A percentile compares a stretch with the other conserved stretches of the same genome.
Conservation (phyloP, 2,113 vertebrate species). For the Gymnocephalus cernua region DNA sequence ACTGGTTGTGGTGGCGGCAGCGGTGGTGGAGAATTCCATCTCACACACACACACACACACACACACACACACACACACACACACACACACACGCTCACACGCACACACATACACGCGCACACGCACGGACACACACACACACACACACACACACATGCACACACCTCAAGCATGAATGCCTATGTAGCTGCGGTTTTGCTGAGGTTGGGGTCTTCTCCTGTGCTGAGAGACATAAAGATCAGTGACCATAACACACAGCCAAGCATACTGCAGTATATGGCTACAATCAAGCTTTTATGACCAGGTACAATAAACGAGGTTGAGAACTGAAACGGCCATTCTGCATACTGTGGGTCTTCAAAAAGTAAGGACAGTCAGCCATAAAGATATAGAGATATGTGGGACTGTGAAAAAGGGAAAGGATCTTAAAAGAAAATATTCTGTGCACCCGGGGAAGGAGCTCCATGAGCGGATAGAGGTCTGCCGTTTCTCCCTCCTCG, state of each 20-base stretch:
- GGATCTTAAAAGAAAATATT: conserved; percentile 2
- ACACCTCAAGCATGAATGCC: conserved; percentile 35
- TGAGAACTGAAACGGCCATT: conserved; percentile 56
- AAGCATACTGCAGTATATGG: conserved; percentile 76
- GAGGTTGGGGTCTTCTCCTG: conserved; percentile 69
- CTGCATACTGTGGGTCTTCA: conserved; percentile 61
- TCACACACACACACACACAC: background rate
- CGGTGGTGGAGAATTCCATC: conserved; percentile 39
- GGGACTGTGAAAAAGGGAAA: conserved; percentile 32
- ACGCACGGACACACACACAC: background rate
- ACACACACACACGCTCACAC: background rate
- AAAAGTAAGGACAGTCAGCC: conserved; percentile 49
- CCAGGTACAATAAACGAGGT: conserved; percentile 68
- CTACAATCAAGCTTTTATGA: conserved; percentile 77
- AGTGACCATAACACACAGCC: conserved; percentile 74
- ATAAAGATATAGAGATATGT: conserved; percentile 55
- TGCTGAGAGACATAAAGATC: conserved; percentile 72
- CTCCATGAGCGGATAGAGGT: too few species aligned
- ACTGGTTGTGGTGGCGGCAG: conserved; percentile 35
- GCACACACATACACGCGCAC: background rate
- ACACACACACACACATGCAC: background rate
- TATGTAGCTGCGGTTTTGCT: conserved; percentile 67
- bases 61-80: too few species aligned
- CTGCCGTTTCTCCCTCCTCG: too few species aligned
- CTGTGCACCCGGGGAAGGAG: too few species aligned